Evolutionary conservation across 1,140 invertebrate species (phyloP).

Genomic region (Drosophila athabasca): DNA sequence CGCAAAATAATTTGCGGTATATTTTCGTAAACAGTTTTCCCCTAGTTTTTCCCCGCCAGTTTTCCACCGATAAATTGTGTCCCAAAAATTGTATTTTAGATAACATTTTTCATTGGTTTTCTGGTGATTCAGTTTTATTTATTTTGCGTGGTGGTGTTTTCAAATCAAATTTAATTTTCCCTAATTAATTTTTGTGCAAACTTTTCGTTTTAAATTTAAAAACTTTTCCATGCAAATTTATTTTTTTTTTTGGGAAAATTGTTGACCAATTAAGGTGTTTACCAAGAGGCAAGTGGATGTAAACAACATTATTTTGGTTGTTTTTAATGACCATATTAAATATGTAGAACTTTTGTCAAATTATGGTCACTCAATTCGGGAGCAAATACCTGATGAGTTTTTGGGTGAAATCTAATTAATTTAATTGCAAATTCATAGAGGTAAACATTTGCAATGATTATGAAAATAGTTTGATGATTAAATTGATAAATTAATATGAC

Average conservation of each 20-base stretch:
- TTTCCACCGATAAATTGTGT: conserved; percentile 25
- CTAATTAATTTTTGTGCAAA: conserved; percentile 13
- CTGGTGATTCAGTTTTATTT: conserved; percentile 1
- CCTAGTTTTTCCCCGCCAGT: not conserved
- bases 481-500: not conserved
- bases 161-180: conserved; percentile 9
- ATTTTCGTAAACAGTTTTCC: conserved; percentile 38
- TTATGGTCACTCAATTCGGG: not conserved
- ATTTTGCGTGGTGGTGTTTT: conserved; percentile 11
- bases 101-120: conserved; percentile 10
- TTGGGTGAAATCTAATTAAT: not conserved
- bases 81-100: not conserved
- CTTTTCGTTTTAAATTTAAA: not conserved
- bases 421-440: not conserved
- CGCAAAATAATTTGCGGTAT: conserved; percentile 28
- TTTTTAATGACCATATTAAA: conserved; percentile 21
- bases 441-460: not conserved
- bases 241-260: not conserved
- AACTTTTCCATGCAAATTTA: conserved; percentile 3
- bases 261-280: conserved; percentile 24
- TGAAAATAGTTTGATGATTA: not conserved
- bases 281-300: too few species aligned
- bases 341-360: conserved; percentile 1
- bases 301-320: not conserved
- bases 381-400: not conserved